phyloP scores from a whole-genome alignment of 2,113 vertebrate genomes.

The Tyto alba region DNA sequence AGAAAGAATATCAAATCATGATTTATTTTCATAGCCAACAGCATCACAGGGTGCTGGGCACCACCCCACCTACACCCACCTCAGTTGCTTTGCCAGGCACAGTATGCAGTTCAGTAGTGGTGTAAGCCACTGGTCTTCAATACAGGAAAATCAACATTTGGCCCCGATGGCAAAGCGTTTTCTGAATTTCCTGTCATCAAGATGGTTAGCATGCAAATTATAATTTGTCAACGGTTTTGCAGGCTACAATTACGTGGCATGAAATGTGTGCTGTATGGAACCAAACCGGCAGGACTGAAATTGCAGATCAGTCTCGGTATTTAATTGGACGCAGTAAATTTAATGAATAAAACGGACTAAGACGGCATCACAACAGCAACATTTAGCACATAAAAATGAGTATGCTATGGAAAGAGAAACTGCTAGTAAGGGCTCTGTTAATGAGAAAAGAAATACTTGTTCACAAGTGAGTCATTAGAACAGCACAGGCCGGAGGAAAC shows the following conservation, averaged over 20 bases:
- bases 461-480: neutral
- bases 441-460: neutral
- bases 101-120: accelerated
- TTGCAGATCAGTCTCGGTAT: neutral
- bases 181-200: neutral
- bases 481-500: neutral
- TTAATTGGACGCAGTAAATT: neutral
- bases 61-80: neutral
- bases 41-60: neutral
- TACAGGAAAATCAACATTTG: neutral
- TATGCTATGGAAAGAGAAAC: neutral
- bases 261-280: neutral
- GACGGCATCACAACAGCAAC: neutral
- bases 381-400: neutral
- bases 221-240: neutral
- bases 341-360: neutral
- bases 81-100: neutral
- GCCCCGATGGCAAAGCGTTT: neutral
- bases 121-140: neutral
- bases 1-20: neutral
- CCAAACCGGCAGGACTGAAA: neutral
- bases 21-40: neutral
- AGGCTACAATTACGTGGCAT: neutral
- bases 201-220: neutral
- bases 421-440: neutral